Percentiles rank a stretch among this genome's conserved stretches.
Evolutionary conservation across 2,797 vertebrate species (phyloP).

Genomic region (Coranthus polyacanthus): DNA sequence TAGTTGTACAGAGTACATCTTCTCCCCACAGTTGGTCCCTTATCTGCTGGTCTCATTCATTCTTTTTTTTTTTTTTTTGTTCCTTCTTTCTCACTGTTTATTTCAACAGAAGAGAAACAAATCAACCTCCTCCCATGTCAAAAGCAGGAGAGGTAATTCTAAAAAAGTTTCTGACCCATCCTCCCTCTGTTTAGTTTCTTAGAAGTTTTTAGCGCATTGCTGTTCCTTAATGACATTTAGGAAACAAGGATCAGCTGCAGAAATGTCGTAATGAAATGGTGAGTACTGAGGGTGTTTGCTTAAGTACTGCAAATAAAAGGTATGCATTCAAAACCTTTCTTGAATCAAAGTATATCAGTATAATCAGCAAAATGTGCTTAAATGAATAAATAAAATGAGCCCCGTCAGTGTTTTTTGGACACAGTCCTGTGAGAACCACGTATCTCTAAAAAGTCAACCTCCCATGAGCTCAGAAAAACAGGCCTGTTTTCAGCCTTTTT

Average conservation of each 20-base stretch:
- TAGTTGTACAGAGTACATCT: slow-evolving; percentile 47
- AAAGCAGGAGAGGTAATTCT: slow-evolving; percentile 54
- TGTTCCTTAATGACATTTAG: slow-evolving; percentile 45
- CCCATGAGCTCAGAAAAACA: too few relatives aligned
- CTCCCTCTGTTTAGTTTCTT: slow-evolving; percentile 28
- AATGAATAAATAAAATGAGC: too few relatives aligned
- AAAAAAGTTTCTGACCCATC: slow-evolving; percentile 16
- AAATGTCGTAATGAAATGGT: too few relatives aligned
- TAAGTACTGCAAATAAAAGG: too few relatives aligned
- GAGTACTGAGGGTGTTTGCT: too few relatives aligned
- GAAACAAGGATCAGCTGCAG: neutral
- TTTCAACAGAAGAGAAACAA: slow-evolving; percentile 58
- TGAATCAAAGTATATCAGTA: too few relatives aligned
- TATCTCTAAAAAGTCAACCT: too few relatives aligned
- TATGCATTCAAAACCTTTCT: too few relatives aligned
- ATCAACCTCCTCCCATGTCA: slow-evolving; percentile 42
- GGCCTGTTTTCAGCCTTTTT: too few relatives aligned
- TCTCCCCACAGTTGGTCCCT: slow-evolving; percentile 57
- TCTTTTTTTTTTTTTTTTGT: slow-evolving; percentile 26
- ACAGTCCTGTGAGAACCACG: too few relatives aligned
- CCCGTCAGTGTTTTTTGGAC: too few relatives aligned
- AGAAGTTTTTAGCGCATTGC: slow-evolving; percentile 35
- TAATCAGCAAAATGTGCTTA: too few relatives aligned
- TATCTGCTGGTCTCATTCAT: slow-evolving; percentile 46
- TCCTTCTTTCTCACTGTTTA: slow-evolving; percentile 9